Evolutionary conservation across 2,113 vertebrate species (phyloP).

Genomic region (Mesoclemmys tuberculata): DNA sequence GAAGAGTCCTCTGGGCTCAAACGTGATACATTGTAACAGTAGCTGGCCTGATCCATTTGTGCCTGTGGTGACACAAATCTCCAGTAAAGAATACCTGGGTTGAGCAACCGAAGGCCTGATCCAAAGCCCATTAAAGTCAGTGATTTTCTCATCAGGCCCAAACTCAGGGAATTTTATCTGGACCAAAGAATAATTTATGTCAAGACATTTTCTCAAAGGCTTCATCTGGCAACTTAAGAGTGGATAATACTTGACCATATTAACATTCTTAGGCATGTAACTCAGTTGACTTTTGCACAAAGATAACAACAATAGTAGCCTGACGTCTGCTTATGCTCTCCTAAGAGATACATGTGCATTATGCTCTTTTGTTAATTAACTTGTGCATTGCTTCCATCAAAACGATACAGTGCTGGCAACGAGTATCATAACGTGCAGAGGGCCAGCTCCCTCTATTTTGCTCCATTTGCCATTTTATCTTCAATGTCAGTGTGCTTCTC

Average conservation of each 20-base stretch:
- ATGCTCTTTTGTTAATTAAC: not conserved
- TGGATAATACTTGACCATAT: not conserved
- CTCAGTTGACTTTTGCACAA: not conserved
- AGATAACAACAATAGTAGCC: not conserved
- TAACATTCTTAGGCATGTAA: not conserved
- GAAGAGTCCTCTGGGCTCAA: accelerated
- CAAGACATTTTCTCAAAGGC: slow-evolving; percentile 48
- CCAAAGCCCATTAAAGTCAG: slow-evolving; percentile 25
- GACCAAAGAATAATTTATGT: not conserved
- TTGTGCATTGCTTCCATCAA: not conserved
- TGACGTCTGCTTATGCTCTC: not conserved
- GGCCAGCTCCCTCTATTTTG: not conserved
- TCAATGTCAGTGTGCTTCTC: slow-evolving; percentile 23
- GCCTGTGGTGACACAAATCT: not conserved
- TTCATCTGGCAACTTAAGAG: not conserved
- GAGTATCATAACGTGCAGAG: not conserved
- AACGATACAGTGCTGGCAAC: not conserved
- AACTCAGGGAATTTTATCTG: slow-evolving; percentile 59
- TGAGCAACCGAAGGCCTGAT: not conserved
- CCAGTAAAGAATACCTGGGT: accelerated
- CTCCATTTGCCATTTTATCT: slow-evolving; percentile 60
- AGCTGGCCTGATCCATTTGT: not conserved
- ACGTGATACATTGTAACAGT: not conserved
- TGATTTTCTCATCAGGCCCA: not conserved
- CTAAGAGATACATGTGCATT: not conserved